Base-by-base conservation (phyloP, 1,140 invertebrate species). In the Drosophila triauraria region DNA sequence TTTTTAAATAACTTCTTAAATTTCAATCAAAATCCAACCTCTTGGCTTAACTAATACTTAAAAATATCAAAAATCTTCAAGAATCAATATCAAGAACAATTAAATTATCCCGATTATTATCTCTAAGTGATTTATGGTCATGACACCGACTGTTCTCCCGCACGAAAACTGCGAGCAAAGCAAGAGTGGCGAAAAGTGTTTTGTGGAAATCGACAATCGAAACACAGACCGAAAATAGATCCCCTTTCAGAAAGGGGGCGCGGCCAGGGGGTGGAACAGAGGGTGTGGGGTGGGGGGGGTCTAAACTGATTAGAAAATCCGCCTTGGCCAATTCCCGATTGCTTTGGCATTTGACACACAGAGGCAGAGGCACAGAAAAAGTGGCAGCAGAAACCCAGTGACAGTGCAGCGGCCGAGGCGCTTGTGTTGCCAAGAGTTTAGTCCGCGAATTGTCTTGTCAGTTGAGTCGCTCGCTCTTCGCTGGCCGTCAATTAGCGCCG, bases 281-380 rank as follows among this genome's bases (percentile, higher is more conserved):
- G 27, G 6, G 27, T 30, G 20, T 20, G 20, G 20, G 0, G 20
- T 20, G 20, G 25, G 27, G 27, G 40, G 42, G 38, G 48, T 35
- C 68, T 60, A 74, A 74, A 74, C 70, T 74, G 70, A 74, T 74
- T 74, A 74, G 70, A 74, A 74, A 74, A 74, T 60, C 56, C 46
- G 67, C 54, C 56, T 74, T 79, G 56, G 80, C 82, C 79, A 64
- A 81, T 50, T 75, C 61, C 64, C 61, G 54, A 72, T 65, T 72
- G 65, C 67, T 74, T 74, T 67, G 78, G 76, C 78, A 80, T 79
- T 80, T 80, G 77, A 78, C 77, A 80, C 77, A 78, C 70, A 44
- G 44, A 71, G 68, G 44, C 56, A 43, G 35, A 43, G 35, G 6
- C 32, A 38, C 27, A 20, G 38, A 53, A 47, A 43, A 44, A 44